Percentiles rank a stretch among this genome's conserved stretches.
Conservation (phyloP, 2,797 vertebrate genomes). For the Pipistrellus kuhlii region DNA sequence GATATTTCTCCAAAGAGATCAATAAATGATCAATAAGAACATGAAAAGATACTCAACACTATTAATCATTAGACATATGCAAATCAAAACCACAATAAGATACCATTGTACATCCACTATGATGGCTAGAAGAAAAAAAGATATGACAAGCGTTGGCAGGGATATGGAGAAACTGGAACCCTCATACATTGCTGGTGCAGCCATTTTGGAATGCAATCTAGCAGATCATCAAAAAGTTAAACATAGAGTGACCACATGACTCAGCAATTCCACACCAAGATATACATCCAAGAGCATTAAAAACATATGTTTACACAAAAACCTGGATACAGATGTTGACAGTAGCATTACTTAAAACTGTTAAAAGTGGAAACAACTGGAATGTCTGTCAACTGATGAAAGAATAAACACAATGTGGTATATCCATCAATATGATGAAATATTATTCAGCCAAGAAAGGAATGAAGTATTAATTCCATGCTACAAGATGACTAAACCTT, state of each 20-base stretch:
- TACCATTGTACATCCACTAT: background rate
- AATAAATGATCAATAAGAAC: background rate
- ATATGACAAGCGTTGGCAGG: background rate
- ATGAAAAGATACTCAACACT: background rate
- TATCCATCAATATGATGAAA: background rate
- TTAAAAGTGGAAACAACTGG: background rate
- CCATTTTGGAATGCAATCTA: background rate
- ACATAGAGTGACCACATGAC: background rate
- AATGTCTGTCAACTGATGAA: background rate
- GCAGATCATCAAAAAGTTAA: background rate
- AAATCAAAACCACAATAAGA: background rate
- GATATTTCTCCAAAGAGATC: background rate
- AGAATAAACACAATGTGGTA: background rate
- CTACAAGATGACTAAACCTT: background rate
- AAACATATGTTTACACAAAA: background rate
- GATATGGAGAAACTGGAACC: background rate
- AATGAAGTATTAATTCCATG: background rate
- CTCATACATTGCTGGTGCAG: background rate
- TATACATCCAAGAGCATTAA: background rate
- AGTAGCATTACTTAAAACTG: background rate
- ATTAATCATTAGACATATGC: background rate
- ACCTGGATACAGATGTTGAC: background rate
- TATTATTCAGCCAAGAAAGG: background rate
- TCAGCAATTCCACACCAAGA: background rate
- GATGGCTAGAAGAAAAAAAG: background rate